Evolutionary conservation across 2,113 vertebrate species (phyloP).

Genomic region (Chaetura pelagica): DNA sequence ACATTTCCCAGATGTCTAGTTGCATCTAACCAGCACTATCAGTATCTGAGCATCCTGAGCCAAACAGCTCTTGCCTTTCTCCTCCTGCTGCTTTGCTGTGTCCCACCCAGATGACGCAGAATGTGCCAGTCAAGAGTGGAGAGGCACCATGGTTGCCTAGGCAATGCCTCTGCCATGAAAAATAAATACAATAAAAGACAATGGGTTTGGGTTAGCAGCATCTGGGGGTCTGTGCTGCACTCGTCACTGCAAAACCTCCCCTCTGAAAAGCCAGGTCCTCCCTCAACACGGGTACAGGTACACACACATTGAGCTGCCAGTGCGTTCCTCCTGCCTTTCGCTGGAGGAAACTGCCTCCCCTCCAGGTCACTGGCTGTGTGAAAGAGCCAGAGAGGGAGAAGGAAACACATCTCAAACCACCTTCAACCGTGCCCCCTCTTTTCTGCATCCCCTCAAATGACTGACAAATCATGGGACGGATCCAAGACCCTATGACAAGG

Average conservation of each 20-base stretch:
- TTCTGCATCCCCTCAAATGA: not conserved
- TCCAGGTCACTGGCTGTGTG: not conserved
- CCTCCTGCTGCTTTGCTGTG: not conserved
- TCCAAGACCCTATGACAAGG: not conserved
- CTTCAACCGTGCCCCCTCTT: not conserved
- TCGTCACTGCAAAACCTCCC: not conserved
- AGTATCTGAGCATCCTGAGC: not conserved
- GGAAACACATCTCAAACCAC: not conserved
- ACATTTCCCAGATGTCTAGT: not conserved
- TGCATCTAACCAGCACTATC: not conserved
- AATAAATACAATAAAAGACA: constrained; percentile 33
- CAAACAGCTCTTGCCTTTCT: not conserved
- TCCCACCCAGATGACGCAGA: not conserved
- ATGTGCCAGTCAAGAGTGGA: not conserved
- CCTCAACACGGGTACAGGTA: fast-evolving
- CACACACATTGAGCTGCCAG: not conserved
- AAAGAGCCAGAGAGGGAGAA: not conserved
- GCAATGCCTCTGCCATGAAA: constrained; percentile 16
- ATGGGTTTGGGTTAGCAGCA: not conserved
- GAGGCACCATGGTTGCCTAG: constrained; percentile 38
- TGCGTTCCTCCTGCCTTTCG: not conserved
- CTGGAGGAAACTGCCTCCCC: not conserved
- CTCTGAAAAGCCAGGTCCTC: not conserved
- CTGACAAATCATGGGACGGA: not conserved
- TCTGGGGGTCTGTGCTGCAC: not conserved